These are phyloP conservation scores for Calyptommatus sinebrachiatus DNA, from an alignment of 2,113 vertebrate species.

Conservation along the genomic window DNA sequence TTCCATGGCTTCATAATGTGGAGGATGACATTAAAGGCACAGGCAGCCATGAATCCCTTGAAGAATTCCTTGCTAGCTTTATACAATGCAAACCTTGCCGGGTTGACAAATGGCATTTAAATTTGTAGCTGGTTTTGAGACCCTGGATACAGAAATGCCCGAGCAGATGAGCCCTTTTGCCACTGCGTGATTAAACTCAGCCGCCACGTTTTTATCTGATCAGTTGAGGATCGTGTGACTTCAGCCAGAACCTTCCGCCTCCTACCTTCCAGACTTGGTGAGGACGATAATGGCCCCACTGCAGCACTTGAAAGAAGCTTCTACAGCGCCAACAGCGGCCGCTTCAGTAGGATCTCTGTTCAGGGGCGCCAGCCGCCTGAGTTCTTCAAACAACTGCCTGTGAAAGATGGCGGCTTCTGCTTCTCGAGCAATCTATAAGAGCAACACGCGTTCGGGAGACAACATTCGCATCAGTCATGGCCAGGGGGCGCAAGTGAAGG, in stretches of 20 bases:
- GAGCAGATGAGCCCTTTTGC: no score
- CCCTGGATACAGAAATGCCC: no score
- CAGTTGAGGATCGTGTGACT: slow-evolving; percentile 28
- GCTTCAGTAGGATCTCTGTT: slow-evolving; percentile 96
- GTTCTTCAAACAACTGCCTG: slow-evolving; percentile 96
- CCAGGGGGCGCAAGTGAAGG: neutral
- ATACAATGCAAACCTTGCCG: neutral
- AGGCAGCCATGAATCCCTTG: neutral
- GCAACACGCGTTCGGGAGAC: slow-evolving; percentile 66
- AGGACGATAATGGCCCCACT: slow-evolving; percentile 96
- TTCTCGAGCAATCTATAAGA: slow-evolving; percentile 93
- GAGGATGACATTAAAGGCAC: neutral
- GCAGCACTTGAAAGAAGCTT: slow-evolving; percentile 97
- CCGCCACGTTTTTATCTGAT: slow-evolving; percentile 8
- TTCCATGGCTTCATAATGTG: neutral
- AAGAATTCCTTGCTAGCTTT: neutral
- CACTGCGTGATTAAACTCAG: no score
- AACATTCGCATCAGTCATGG: slow-evolving; percentile 58
- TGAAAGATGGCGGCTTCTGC: slow-evolving; percentile 98
- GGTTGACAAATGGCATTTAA: neutral
- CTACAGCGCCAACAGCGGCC: slow-evolving; percentile 89
- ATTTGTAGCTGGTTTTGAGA: neutral
- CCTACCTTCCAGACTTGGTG: slow-evolving; percentile 97
- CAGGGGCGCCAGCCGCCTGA: slow-evolving; percentile 89
- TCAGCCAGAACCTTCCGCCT: slow-evolving; percentile 52